Evolutionary conservation across 2,113 vertebrate genomes (phyloP).

Genomic region (Silurus asotus): DNA sequence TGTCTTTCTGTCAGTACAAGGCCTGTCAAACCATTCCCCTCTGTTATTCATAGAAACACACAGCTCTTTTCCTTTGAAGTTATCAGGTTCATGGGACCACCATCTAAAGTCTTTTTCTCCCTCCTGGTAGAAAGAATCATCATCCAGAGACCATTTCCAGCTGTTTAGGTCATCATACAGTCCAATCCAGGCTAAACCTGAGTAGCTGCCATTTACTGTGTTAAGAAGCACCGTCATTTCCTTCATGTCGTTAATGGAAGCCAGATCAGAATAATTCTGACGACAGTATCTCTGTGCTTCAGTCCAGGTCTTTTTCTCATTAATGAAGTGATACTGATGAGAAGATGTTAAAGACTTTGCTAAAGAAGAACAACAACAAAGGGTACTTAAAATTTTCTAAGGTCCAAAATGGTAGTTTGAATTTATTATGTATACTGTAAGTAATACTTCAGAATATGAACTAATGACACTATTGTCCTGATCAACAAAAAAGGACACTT

Average conservation of each 20-base stretch:
- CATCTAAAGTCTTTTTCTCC: constrained; percentile 19
- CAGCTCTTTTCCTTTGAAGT: background rate
- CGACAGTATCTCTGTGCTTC: constrained; percentile 42
- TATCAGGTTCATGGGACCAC: constrained; percentile 20
- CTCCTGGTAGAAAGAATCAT: background rate
- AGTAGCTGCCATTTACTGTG: too few relatives aligned
- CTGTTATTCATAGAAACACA: background rate
- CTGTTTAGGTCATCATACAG: too few relatives aligned
- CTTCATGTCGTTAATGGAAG: constrained; percentile 33
- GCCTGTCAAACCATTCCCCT: constrained; percentile 12
- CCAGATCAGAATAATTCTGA: constrained; percentile 35
- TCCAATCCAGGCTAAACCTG: too few relatives aligned
- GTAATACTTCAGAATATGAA: background rate
- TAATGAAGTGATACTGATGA: constrained; percentile 27
- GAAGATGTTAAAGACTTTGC: background rate
- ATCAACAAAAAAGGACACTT: background rate
- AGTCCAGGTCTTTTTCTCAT: constrained; percentile 11
- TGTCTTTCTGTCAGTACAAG: background rate
- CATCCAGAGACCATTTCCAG: too few relatives aligned
- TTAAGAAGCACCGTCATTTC: constrained; percentile 8
- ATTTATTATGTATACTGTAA: background rate
- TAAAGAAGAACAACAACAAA: background rate
- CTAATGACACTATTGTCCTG: too few relatives aligned
- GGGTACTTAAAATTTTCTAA: too few relatives aligned
- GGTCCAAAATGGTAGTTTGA: background rate